Evolutionary conservation across 2,888 invertebrate genomes (phyloP), one percentile per base, ranked within the genome.

Genomic region (Myopa testacea): DNA sequence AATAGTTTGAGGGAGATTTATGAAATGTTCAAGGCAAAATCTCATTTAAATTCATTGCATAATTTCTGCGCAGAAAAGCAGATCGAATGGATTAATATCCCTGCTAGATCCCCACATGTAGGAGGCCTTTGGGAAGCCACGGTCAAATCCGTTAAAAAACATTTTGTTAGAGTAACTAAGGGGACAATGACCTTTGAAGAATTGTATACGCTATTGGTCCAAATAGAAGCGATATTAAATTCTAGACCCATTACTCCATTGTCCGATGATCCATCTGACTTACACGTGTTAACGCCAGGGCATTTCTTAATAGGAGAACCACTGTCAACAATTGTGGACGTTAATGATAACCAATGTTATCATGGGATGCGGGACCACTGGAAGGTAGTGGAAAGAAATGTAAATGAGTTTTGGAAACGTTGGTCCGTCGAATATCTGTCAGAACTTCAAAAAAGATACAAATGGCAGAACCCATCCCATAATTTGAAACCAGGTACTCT

Each of bases 191-290:
- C 26, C 26, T 26, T 26, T 26, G 26, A 26, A 26, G 26, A 26
- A 26, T 26, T 65, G 34, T 45, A 10, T 2, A 65, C 74, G 4
- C 34, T 45, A 38, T 26, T 74, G 16, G 16, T 26, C 2, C 37
- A 65, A 65, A 74, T 63, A 5, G 63, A 74, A 63, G 16, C 65
- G 7, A 26, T 74, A 4, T n/a, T 65, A 7, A 74, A 65, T 74
- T 74, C 50, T 19, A 45, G 74, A 26, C 74, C 74, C 4, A 19
- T 65, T 6, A 52, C 26, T 62, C 45, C 45, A n/a, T 10, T 50
- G 4, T 65, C 65, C 14, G 52, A 16, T 45, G 65, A 65, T 34
- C 50, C 63, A 50, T 63, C 26, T 65, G 65, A 74, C 16, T 52
- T 63, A 14, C 16, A 37, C 1, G 74, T 52, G 7, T 45, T 65